Conservation (phyloP, 2,888 invertebrate species). For the Norana najaformis region DNA sequence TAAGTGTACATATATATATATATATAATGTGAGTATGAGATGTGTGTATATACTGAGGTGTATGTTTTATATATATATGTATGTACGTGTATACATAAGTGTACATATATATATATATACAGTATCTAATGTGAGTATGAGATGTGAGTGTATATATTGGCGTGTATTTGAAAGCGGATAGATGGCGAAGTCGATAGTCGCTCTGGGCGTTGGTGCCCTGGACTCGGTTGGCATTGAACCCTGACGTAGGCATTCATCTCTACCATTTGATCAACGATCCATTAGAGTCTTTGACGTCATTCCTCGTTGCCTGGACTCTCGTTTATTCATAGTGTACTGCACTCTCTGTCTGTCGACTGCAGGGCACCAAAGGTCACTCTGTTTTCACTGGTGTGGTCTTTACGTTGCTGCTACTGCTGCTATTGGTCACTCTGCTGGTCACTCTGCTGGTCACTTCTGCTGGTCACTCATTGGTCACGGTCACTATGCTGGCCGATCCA, state of each 20-base stretch:
- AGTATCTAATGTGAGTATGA: background rate
- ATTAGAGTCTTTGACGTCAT: background rate
- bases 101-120: background rate
- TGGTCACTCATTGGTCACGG: background rate
- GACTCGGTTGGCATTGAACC: background rate
- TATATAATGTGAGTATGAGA: background rate
- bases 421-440: background rate
- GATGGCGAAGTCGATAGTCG: background rate
- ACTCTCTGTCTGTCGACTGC: background rate
- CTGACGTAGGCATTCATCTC: conserved; percentile 5
- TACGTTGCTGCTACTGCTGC: background rate
- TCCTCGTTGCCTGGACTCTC: background rate
- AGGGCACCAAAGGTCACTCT: background rate
- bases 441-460: background rate
- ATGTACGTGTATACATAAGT: too few relatives aligned
- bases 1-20: background rate
- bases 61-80: too few relatives aligned
- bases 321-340: background rate
- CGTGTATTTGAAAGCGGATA: too few relatives aligned
- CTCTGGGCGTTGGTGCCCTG: background rate
- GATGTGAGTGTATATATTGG: background rate
- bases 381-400: background rate
- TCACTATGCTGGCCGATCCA: background rate
- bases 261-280: conserved; percentile 1
- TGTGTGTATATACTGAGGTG: background rate